Evolutionary conservation across 92 coral and sea anemone genomes (phyloP).

Genomic region (Siderastrea radians): DNA sequence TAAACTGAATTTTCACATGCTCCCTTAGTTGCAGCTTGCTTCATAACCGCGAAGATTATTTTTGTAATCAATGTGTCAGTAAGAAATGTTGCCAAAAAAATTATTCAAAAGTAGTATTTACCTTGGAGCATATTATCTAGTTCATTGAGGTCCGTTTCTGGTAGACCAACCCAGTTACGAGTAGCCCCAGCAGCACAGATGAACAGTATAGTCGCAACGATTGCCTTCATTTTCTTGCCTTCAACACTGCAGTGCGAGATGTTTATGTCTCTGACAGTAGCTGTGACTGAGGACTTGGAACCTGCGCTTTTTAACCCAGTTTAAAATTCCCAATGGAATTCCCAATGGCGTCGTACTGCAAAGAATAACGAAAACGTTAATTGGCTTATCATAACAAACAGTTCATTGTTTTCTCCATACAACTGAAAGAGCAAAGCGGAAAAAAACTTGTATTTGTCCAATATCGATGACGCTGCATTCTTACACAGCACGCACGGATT

Average conservation of each 20-base stretch:
- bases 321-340: no score
- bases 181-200: constrained; percentile 8
- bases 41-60: no score
- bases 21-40: no score
- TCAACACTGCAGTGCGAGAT: not conserved
- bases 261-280: not conserved
- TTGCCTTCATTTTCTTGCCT: not conserved
- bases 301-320: not conserved
- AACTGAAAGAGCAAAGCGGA: not conserved
- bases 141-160: not conserved
- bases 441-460: not conserved
- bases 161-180: not conserved
- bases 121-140: not conserved
- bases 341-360: no score
- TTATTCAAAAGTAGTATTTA: not conserved
- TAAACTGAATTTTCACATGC: no score
- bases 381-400: no score
- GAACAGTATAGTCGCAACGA: not conserved
- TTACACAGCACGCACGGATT: not conserved
- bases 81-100: not conserved
- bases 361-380: no score
- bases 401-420: not conserved
- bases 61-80: not conserved
- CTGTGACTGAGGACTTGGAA: not conserved
- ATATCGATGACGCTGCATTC: no score